These are phyloP conservation scores for Chondrosia reniformis DNA, from an alignment of 37 sponge, comb jelly and placozoan species.

Conservation along the genomic window DNA sequence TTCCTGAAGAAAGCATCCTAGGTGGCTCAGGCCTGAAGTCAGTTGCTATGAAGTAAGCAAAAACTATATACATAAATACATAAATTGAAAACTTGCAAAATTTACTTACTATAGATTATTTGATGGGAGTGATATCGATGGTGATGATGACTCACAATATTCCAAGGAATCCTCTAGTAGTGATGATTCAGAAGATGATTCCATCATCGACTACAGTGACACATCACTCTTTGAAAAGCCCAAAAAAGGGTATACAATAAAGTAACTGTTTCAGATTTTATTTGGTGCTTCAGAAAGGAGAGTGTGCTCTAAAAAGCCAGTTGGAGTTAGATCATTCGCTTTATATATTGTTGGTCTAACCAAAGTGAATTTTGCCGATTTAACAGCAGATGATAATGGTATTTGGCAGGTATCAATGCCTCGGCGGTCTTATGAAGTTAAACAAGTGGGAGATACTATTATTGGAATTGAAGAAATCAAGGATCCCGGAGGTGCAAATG, in stretches of 20 bases:
- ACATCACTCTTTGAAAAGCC: neutral
- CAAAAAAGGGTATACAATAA: neutral
- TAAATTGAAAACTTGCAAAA: neutral
- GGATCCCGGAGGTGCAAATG: neutral
- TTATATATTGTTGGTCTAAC: conserved; percentile 11
- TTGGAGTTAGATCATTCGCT: conserved; percentile 21
- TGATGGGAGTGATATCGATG: neutral
- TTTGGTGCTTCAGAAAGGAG: neutral
- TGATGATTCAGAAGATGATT: neutral
- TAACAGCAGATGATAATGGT: conserved; percentile 36
- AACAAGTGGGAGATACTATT: neutral
- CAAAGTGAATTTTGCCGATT: neutral
- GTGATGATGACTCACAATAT: neutral
- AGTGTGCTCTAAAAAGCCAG: conserved; percentile 22
- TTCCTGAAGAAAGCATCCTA: neutral
- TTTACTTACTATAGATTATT: neutral
- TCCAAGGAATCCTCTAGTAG: neutral
- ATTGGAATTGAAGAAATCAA: neutral
- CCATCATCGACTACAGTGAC: neutral
- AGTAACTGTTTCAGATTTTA: neutral
- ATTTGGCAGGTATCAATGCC: conserved; percentile 24
- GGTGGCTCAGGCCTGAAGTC: neutral
- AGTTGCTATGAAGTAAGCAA: neutral
- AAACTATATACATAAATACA: neutral
- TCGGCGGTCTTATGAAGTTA: conserved; percentile 18